A percentile compares a stretch with the other conserved stretches of the same genome.
phyloP scores from a whole-genome alignment of 2,797 vertebrate genomes.

The Bradypodion ventrale region DNA sequence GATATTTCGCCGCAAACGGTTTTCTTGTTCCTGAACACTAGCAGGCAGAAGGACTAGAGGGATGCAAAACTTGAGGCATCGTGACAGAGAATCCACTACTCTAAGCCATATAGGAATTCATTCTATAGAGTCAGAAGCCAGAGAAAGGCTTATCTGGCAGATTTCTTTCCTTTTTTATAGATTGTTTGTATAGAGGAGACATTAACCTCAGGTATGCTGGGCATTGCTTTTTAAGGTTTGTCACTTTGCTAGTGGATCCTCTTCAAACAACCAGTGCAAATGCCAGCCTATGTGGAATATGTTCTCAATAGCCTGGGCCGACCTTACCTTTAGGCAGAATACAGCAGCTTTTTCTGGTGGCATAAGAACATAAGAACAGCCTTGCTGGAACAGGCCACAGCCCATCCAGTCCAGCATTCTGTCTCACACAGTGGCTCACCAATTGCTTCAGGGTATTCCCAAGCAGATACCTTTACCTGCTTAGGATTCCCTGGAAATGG shows the following conservation, averaged over 20 bases:
- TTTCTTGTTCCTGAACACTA: no score
- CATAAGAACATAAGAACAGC: no score
- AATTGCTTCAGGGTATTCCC: no score
- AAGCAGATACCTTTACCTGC: no score
- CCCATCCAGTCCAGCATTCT: no score
- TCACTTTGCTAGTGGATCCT: neutral
- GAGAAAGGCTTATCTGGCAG: neutral
- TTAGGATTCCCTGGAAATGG: no score
- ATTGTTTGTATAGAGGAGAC: neutral
- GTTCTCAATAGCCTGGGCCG: neutral
- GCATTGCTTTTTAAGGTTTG: neutral
- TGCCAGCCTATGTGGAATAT: neutral
- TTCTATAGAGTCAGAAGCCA: neutral
- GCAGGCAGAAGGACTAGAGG: no score
- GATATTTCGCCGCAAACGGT: no score
- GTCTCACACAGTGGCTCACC: no score
- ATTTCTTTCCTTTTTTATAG: neutral
- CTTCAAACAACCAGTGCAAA: neutral
- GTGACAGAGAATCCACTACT: neutral
- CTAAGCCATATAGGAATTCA: neutral
- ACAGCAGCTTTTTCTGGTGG: neutral
- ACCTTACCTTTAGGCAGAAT: neutral
- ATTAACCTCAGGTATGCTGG: neutral
- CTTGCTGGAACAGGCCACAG: no score
- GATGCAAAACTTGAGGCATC: neutral